These are phyloP conservation scores for Cryptoblepharus egeriae DNA, from an alignment of 2,797 vertebrate genomes.

Conservation along the genomic window DNA sequence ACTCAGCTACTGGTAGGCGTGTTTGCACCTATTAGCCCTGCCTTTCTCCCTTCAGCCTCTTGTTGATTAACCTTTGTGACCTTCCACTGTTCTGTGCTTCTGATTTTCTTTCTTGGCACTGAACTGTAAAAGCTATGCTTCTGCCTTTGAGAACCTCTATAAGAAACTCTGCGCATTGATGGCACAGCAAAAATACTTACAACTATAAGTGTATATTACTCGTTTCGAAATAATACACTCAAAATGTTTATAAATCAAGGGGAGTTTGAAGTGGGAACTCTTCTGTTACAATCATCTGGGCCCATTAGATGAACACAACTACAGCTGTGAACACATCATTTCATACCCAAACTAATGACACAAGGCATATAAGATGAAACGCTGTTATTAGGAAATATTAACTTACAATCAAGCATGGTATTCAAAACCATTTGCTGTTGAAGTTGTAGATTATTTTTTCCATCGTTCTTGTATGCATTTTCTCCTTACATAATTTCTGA, in stretches of 20 bases:
- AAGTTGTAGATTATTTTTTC: slow-evolving; percentile 32
- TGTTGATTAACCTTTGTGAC: too few relatives aligned
- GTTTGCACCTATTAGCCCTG: not conserved
- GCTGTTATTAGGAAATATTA: slow-evolving; percentile 33
- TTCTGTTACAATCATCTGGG: slow-evolving; percentile 24
- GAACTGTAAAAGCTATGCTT: not conserved
- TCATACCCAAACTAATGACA: not conserved
- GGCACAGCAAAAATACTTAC: not conserved
- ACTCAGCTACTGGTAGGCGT: too few relatives aligned
- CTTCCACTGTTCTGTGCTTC: not conserved
- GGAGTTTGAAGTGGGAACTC: not conserved
- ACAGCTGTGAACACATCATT: slow-evolving; percentile 35
- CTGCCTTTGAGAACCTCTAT: not conserved
- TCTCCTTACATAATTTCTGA: too few relatives aligned
- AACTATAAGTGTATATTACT: not conserved
- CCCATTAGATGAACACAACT: slow-evolving; percentile 39
- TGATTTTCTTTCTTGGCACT: not conserved
- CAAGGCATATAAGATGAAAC: slow-evolving; percentile 36
- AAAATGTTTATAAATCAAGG: not conserved
- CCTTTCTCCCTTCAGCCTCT: too few relatives aligned
- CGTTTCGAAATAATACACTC: not conserved
- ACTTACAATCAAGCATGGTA: slow-evolving; percentile 25
- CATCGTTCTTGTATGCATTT: slow-evolving; percentile 21
- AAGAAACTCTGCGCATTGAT: not conserved
- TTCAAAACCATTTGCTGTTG: slow-evolving; percentile 41